Conservation (phyloP, 2,888 invertebrate genomes). For the Tricholauxania praeusta region DNA sequence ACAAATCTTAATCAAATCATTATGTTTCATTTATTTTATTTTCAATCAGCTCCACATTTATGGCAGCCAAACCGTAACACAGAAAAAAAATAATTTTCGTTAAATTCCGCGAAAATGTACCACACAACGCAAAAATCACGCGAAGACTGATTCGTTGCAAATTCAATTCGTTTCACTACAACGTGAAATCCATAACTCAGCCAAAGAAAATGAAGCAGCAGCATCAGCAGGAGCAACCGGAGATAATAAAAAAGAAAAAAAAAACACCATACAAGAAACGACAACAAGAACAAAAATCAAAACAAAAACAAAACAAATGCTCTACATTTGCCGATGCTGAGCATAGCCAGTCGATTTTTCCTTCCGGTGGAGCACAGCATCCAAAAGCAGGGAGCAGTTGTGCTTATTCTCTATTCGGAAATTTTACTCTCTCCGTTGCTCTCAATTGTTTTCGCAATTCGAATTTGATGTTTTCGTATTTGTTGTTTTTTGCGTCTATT, state of each 20-base stretch:
- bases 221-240: constrained; percentile 24
- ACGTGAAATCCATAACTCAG: constrained; percentile 16
- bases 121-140: constrained; percentile 64
- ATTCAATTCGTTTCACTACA: constrained; percentile 44
- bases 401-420: not conserved
- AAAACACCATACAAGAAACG: not conserved
- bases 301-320: not conserved
- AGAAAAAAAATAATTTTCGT: too few species aligned
- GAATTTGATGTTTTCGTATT: not conserved
- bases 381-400: not conserved
- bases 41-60: constrained; percentile 21
- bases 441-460: not conserved
- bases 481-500: not conserved
- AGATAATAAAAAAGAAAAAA: not conserved
- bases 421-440: not conserved
- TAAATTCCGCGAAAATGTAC: constrained; percentile 46
- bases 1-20: not conserved
- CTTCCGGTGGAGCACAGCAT: not conserved
- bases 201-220: constrained; percentile 13
- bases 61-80: not conserved
- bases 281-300: constrained; percentile 3
- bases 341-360: not conserved
- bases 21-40: not conserved
- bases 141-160: constrained; percentile 59
- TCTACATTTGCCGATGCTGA: not conserved